These are phyloP conservation scores for Eulacestoma nigropectus DNA, from an alignment of 2,113 vertebrate genomes.

Conservation along the genomic window DNA sequence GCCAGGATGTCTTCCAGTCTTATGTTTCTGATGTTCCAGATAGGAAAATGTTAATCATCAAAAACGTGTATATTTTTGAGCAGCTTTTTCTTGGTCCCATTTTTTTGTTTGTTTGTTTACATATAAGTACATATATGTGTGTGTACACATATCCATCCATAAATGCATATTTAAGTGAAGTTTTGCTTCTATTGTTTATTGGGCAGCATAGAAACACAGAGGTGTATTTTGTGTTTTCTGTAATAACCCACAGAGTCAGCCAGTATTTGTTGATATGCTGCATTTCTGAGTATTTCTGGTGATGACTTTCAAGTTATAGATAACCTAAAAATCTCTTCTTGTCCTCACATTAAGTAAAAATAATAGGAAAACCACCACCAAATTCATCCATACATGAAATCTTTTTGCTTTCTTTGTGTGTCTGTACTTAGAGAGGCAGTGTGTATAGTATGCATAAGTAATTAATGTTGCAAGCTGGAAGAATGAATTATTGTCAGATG, in stretches of 20 bases:
- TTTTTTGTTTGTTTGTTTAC: background rate
- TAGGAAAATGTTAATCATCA: background rate
- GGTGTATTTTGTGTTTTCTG: background rate
- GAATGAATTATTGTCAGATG: slow-evolving; percentile 35
- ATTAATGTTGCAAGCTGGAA: slow-evolving; percentile 24
- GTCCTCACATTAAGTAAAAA: background rate
- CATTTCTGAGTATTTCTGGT: background rate
- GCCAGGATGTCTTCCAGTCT: background rate
- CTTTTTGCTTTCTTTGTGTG: background rate
- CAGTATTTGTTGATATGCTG: background rate
- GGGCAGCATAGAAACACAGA: background rate
- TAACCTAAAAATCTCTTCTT: background rate
- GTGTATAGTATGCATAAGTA: background rate
- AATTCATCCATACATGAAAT: background rate
- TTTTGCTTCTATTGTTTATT: background rate
- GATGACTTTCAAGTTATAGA: background rate
- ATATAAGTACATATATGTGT: background rate
- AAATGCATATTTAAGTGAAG: background rate
- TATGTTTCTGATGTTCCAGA: background rate
- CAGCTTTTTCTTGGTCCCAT: background rate
- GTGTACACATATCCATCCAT: background rate
- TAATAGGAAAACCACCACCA: background rate
- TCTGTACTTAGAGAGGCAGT: background rate
- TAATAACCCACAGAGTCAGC: background rate
- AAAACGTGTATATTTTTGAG: background rate